A percentile compares a stretch with the other conserved stretches of the same genome.
phyloP scores from a whole-genome alignment of 2,113 vertebrate genomes.

The Elaphurus davidianus region DNA sequence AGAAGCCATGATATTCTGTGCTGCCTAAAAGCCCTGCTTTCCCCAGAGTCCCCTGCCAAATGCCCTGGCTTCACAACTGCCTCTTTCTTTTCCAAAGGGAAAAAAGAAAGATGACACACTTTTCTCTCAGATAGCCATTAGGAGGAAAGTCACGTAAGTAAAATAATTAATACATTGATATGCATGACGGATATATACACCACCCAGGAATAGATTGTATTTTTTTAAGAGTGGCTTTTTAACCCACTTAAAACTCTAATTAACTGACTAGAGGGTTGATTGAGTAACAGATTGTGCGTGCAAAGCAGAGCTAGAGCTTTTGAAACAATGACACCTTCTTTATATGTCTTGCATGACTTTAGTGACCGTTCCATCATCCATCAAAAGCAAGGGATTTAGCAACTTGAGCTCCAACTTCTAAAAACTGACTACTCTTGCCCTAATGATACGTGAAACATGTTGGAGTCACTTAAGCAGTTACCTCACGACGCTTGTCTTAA shows the following conservation, averaged over 20 bases:
- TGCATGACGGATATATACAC: background rate
- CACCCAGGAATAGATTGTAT: conserved; percentile 30
- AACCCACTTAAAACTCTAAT: conserved; percentile 60
- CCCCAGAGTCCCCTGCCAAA: background rate
- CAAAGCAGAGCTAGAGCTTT: background rate
- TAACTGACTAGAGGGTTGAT: conserved; percentile 27
- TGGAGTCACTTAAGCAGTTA: background rate
- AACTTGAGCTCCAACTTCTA: background rate
- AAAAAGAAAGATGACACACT: background rate
- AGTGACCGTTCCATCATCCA: background rate
- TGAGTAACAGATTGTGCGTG: conserved; percentile 5
- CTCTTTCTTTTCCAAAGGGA: background rate
- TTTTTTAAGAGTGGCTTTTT: conserved; percentile 60
- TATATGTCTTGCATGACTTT: background rate
- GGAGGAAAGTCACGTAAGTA: background rate
- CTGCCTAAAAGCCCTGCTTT: background rate
- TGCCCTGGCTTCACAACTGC: background rate
- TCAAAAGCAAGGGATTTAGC: background rate
- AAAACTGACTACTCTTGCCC: background rate
- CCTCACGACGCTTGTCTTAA: background rate
- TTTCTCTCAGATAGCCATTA: background rate
- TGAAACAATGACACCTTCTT: background rate
- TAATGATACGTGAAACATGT: background rate
- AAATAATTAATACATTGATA: background rate
- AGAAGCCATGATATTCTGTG: background rate